A percentile compares a stretch with the other conserved stretches of the same genome.
phyloP scores from a whole-genome alignment of 2,797 vertebrate genomes.

The Danio jaintianensis region DNA sequence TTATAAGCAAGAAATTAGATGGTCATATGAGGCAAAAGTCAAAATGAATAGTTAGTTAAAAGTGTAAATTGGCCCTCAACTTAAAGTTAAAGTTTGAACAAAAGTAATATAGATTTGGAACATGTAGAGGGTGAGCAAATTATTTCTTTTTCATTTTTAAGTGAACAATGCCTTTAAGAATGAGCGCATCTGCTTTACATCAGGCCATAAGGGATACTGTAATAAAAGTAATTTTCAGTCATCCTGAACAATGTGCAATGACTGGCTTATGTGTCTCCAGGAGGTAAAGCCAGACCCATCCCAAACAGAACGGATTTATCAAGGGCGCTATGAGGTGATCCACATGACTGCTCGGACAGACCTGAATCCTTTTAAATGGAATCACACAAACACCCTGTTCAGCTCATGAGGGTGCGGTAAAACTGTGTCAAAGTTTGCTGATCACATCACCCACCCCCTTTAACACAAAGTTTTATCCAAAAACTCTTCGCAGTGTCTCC shows the following conservation, averaged over 20 bases:
- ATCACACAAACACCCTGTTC: background rate
- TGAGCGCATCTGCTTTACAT: conserved; percentile 1
- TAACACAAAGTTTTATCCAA: conserved; percentile 31
- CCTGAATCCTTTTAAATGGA: background rate
- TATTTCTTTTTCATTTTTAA: background rate
- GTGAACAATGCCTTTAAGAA: background rate
- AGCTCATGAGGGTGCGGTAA: conserved; percentile 17
- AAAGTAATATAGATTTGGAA: no score
- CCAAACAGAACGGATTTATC: background rate
- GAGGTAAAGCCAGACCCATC: conserved; percentile 38
- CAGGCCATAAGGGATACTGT: background rate
- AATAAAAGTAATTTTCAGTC: background rate
- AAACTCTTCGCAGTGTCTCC: conserved; percentile 13
- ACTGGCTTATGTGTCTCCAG: conserved; percentile 35
- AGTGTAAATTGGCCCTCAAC: no score
- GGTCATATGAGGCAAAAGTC: no score
- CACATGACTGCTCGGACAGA: conserved; percentile 56
- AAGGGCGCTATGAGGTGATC: background rate
- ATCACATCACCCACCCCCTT: conserved; percentile 25
- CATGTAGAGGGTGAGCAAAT: no score
- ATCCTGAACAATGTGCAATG: background rate
- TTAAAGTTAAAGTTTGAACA: no score
- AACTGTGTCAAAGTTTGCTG: conserved; percentile 5
- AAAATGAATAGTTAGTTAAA: no score
- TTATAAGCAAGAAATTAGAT: no score